Evolutionary conservation across 2,797 vertebrate species (phyloP), one percentile per base, ranked within the genome.

Genomic region (Lithobates sylvaticus): DNA sequence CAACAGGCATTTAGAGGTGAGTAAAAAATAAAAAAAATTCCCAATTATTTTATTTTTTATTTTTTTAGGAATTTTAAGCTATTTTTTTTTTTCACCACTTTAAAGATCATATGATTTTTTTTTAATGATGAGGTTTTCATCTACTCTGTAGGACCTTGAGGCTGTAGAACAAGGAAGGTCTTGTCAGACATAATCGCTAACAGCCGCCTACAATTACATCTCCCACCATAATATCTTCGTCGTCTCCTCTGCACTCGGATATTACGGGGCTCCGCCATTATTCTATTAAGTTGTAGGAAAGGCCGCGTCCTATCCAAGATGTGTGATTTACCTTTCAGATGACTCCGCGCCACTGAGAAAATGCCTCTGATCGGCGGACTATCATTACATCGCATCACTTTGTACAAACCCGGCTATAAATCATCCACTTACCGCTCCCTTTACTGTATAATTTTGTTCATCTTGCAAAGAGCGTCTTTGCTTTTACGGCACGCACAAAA

Each of bases 261-360:
- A 73, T 70, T 71, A 36, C 36, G 54, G 58, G 39, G 44, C 54
- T 34, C 50, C 69, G 32, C 68, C 58, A 72, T 83, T 74, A 83
- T 83, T 72, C 81, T 58, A 74, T 83, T 74, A 74, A 65, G 65
- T 65, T 26, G n/a, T 16, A 64, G 4, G 15, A n/a, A 83, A 64
- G 27, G 34, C 71, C 26, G 2, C 70, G 64, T 74, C 61, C 65
- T 83, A 23, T 44, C 50, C 36, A 2, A 39, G 34, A 65, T 44
- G 71, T 83, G 58, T 74, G 70, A 83, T 83, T 83, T 61, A 27
- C 81, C 69, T 75, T 75, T 26, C 71, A 83, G 64, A 83, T 44
- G 64, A 74, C 81, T 18, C 6, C 27, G 39, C 29, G 27, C 47
- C 36, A 27, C 54, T 15, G 54, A 65, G 81, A 75, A 47, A 68